phyloP scores from a whole-genome alignment of 2,888 invertebrate genomes.

The Lasioglossum malachurum region DNA sequence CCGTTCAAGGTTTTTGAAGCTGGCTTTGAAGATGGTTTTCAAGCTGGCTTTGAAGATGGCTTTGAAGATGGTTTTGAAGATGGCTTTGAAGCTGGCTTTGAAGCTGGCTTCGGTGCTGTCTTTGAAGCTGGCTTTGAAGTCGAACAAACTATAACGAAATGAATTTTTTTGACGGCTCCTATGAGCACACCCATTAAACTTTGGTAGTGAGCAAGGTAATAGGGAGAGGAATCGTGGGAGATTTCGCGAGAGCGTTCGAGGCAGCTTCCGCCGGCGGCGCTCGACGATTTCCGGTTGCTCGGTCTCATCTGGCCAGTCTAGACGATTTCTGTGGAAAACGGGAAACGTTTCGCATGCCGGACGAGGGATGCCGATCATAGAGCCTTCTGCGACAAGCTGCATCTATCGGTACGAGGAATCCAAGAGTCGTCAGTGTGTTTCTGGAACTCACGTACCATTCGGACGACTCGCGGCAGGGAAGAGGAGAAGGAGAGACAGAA shows the following conservation, averaged over 20 bases:
- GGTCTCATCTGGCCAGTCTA: background rate
- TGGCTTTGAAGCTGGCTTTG: too few species aligned
- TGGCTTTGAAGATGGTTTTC: too few species aligned
- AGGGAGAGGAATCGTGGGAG: background rate
- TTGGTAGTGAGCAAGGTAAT: background rate
- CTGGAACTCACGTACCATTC: conserved; percentile 80
- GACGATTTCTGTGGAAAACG: conserved; percentile 51
- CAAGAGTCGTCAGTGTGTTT: conserved; percentile 79
- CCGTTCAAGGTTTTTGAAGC: background rate
- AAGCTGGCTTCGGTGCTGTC: too few species aligned
- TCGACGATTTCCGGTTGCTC: background rate
- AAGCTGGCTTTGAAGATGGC: too few species aligned
- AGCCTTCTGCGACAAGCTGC: conserved; percentile 46
- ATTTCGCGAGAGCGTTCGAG: background rate
- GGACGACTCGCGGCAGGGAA: conserved; percentile 43
- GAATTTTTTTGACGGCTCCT: too few species aligned
- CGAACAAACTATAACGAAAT: too few species aligned
- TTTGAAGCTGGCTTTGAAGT: too few species aligned
- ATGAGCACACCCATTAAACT: background rate
- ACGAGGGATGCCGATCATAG: conserved; percentile 56
- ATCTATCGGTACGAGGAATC: conserved; percentile 73
- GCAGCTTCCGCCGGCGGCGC: background rate
- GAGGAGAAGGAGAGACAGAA: background rate
- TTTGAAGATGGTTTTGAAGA: too few species aligned
- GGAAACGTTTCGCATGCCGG: conserved; percentile 71